A percentile compares a stretch with the other conserved stretches of the same genome.
Conservation (phyloP, 2,797 vertebrate species). For the Spondyliosoma cantharus region DNA sequence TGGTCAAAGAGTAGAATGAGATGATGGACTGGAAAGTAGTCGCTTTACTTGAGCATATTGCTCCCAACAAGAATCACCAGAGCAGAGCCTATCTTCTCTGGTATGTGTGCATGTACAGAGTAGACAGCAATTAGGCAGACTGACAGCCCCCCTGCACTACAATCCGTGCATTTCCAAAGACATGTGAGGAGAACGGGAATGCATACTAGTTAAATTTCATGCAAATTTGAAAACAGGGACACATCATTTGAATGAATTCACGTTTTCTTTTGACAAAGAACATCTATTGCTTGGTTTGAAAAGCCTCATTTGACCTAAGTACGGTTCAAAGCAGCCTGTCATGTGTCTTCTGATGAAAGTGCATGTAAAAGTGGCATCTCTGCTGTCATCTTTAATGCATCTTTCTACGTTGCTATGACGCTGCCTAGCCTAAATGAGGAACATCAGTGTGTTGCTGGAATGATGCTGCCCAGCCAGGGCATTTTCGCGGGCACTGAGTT, state of each 20-base stretch:
- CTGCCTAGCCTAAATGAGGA: constrained; percentile 58
- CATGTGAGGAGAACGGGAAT: constrained; percentile 61
- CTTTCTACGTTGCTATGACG: constrained; percentile 67
- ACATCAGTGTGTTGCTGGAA: constrained; percentile 55
- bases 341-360: constrained; percentile 45
- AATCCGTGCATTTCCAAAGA: constrained; percentile 63
- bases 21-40: constrained; percentile 63
- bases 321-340: constrained; percentile 46
- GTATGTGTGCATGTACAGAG: constrained; percentile 63
- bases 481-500: constrained; percentile 70
- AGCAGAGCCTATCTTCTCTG: constrained; percentile 66
- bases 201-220: constrained; percentile 56
- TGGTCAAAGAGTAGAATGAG: constrained; percentile 44
- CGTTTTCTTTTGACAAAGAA: constrained; percentile 33
- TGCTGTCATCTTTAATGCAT: constrained; percentile 63
- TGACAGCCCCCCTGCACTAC: constrained; percentile 63
- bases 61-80: constrained; percentile 67
- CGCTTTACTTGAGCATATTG: constrained; percentile 69
- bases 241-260: constrained; percentile 46
- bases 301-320: constrained; percentile 56
- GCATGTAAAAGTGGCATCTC: constrained; percentile 50
- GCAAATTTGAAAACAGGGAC: constrained; percentile 48
- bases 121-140: constrained; percentile 74
- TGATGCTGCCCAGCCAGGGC: constrained; percentile 56
- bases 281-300: constrained; percentile 15